These are phyloP conservation scores for Drosophila parabipectinata DNA, from an alignment of 1,140 invertebrate species.

Conservation along the genomic window DNA sequence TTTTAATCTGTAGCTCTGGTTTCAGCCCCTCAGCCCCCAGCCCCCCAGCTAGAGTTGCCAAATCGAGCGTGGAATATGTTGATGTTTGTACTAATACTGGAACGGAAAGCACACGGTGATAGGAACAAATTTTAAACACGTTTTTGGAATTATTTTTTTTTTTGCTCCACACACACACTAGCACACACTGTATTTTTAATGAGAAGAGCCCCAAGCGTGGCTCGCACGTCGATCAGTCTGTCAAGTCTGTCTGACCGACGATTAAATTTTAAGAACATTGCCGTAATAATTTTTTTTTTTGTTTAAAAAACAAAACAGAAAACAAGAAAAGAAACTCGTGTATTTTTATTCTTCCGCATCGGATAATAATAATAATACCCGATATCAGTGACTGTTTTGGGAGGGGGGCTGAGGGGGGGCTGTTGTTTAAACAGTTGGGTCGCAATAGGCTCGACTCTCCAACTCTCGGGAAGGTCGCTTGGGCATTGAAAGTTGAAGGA, in stretches of 20 bases:
- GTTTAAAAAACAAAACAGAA: slow-evolving; percentile 29
- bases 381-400: neutral
- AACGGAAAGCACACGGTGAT: slow-evolving; percentile 13
- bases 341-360: slow-evolving; percentile 69
- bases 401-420: slow-evolving; percentile 12
- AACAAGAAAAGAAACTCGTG: slow-evolving; percentile 43
- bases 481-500: slow-evolving; percentile 40
- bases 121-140: slow-evolving; percentile 71
- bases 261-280: slow-evolving; percentile 78
- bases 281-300: slow-evolving; percentile 72
- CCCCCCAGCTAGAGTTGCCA: slow-evolving; percentile 23
- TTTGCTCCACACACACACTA: neutral
- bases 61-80: slow-evolving; percentile 68
- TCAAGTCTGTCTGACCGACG: slow-evolving; percentile 25
- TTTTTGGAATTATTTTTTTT: slow-evolving; percentile 44
- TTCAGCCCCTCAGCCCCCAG: neutral
- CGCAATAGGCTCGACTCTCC: slow-evolving; percentile 57
- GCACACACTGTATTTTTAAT: slow-evolving; percentile 47
- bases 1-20: slow-evolving; percentile 46
- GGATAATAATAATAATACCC: slow-evolving; percentile 27
- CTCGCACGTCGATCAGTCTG: slow-evolving; percentile 54
- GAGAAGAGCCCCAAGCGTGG: slow-evolving; percentile 55
- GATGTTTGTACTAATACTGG: slow-evolving; percentile 22
- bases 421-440: slow-evolving; percentile 73
- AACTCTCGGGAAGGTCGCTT: slow-evolving; percentile 31